Evolutionary conservation across 2,113 vertebrate species (phyloP).

Genomic region (Ictidomys tridecemlineatus): DNA sequence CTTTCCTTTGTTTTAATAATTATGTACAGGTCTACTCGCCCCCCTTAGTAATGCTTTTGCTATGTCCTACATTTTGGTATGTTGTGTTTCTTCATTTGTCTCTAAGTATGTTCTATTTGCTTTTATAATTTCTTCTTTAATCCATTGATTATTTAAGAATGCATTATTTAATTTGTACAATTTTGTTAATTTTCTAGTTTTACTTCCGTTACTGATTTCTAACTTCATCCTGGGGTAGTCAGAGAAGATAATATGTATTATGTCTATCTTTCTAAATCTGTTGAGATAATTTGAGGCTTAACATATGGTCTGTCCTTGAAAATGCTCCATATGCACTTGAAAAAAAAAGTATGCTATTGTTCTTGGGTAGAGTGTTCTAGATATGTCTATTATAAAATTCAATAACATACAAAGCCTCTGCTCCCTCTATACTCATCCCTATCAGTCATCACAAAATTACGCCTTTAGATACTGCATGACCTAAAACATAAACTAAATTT

Average conservation of each 20-base stretch:
- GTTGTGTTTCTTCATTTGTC: not conserved
- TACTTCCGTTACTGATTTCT: not conserved
- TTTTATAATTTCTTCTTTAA: not conserved
- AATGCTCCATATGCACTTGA: not conserved
- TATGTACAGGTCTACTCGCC: not conserved
- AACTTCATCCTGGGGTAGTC: not conserved
- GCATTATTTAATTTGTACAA: not conserved
- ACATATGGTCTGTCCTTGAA: not conserved
- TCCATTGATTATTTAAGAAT: too few species aligned
- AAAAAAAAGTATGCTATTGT: not conserved
- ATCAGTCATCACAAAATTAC: not conserved
- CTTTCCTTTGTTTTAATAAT: not conserved
- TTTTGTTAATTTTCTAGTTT: not conserved
- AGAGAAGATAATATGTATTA: not conserved
- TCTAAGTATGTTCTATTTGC: constrained; percentile 3
- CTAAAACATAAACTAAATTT: not conserved
- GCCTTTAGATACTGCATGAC: not conserved
- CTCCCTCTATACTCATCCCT: not conserved
- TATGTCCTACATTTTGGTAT: not conserved
- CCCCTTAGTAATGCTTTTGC: not conserved
- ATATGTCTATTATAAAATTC: not conserved
- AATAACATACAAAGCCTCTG: not conserved
- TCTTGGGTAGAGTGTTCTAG: not conserved
- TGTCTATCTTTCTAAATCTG: not conserved
- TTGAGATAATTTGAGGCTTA: not conserved